A percentile compares a stretch with the other conserved stretches of the same genome.
Conservation (phyloP, 2,888 invertebrate species). For the Erynnis tages region DNA sequence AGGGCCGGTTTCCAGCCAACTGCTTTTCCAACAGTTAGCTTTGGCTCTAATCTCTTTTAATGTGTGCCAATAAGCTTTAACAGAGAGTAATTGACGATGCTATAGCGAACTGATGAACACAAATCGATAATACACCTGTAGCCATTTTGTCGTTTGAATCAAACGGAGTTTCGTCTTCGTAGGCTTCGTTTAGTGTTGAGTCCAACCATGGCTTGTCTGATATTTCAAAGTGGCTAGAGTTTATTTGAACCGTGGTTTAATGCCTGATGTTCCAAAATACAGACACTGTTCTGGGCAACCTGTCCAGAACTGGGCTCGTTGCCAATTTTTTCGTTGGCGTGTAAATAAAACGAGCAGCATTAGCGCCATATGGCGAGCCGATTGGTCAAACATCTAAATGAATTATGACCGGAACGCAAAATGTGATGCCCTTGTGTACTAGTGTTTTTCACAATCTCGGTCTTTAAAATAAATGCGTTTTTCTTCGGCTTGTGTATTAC, state of each 20-base stretch:
- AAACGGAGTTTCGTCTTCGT: too few relatives aligned
- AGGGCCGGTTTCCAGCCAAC: constrained; percentile 47
- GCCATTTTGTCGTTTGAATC: too few relatives aligned
- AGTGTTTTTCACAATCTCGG: too few relatives aligned
- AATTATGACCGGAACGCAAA: constrained; percentile 45
- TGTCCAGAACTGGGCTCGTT: constrained; percentile 51
- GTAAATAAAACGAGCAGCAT: constrained; percentile 66
- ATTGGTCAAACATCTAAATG: constrained; percentile 43
- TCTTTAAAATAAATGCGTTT: too few relatives aligned
- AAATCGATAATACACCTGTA: too few relatives aligned
- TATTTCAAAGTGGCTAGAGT: neutral
- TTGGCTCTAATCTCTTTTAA: constrained; percentile 29
- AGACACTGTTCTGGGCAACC: constrained; percentile 45
- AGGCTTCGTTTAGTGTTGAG: too few relatives aligned
- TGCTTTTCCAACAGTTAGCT: constrained; percentile 27
- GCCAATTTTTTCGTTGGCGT: constrained; percentile 69
- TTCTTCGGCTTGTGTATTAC: too few relatives aligned
- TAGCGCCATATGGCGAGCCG: constrained; percentile 50
- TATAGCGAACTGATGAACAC: neutral
- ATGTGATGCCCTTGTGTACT: constrained; percentile 39
- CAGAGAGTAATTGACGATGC: constrained; percentile 4
- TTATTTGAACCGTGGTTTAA: constrained; percentile 1
- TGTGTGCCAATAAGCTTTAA: constrained; percentile 23
- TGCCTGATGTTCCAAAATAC: constrained; percentile 44
- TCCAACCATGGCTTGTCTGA: too few relatives aligned